Conservation (phyloP, 2,113 vertebrate genomes). For the Candoia aspera region DNA sequence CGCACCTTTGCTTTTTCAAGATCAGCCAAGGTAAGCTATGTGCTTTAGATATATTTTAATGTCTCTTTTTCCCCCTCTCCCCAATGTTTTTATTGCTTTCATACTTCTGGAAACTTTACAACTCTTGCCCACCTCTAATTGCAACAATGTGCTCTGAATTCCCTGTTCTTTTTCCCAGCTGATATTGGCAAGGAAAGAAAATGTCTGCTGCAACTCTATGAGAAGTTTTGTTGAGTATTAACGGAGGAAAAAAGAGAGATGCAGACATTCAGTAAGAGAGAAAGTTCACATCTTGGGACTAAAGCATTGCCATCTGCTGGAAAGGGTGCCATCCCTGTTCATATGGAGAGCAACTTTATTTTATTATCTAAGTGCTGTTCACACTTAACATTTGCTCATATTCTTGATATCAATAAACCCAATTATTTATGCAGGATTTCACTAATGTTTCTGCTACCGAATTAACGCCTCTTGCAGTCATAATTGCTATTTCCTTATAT, state of each 20-base stretch:
- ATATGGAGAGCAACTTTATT: background rate
- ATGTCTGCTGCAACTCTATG: background rate
- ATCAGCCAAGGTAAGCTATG: background rate
- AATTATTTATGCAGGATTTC: background rate
- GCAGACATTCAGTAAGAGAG: background rate
- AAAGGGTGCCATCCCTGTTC: background rate
- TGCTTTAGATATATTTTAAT: background rate
- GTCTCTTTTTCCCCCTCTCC: background rate
- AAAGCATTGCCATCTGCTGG: conserved; percentile 1
- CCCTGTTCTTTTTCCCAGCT: too few species aligned
- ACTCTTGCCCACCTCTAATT: background rate
- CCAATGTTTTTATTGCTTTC: background rate
- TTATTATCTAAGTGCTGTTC: background rate
- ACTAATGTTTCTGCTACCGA: background rate
- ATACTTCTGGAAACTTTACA: background rate
- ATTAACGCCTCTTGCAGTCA: background rate
- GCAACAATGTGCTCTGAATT: background rate
- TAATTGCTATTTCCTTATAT: background rate
- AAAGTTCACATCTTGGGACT: background rate
- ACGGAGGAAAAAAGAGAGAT: background rate
- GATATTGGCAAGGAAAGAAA: background rate
- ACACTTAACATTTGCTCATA: background rate
- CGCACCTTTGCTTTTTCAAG: background rate
- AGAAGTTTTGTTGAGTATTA: background rate
- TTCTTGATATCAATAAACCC: background rate